phyloP scores from a whole-genome alignment of 1,140 invertebrate genomes.

The Dreissena rostriformis region DNA sequence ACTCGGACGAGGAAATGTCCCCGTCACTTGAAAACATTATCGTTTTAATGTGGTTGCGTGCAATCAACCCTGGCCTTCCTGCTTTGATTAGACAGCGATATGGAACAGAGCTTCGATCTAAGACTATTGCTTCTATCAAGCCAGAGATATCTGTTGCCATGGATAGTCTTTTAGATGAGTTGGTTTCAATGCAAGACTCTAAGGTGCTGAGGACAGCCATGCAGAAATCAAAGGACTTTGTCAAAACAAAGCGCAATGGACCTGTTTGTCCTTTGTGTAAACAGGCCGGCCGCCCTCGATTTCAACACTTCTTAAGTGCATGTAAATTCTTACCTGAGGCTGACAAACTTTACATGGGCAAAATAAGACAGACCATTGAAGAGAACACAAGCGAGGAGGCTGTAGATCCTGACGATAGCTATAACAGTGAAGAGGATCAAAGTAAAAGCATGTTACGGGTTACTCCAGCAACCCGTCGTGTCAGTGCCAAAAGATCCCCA shows the following conservation, averaged over 20 bases:
- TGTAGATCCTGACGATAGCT: background rate
- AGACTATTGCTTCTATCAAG: conserved; percentile 26
- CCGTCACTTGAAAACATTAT: conserved; percentile 65
- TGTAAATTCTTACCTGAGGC: conserved; percentile 34
- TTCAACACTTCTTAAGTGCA: conserved; percentile 12
- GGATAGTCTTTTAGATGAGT: conserved; percentile 33
- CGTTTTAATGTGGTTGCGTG: conserved; percentile 61
- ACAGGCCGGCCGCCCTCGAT: conserved; percentile 11
- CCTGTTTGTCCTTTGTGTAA: conserved; percentile 18
- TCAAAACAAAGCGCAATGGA: background rate
- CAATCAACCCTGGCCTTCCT: conserved; percentile 59
- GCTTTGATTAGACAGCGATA: conserved; percentile 64
- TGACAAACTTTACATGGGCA: conserved; percentile 8
- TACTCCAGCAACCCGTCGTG: background rate
- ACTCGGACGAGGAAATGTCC: conserved; percentile 59
- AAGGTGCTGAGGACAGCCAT: background rate
- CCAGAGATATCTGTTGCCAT: conserved; percentile 31
- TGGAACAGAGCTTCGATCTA: conserved; percentile 54
- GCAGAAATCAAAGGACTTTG: background rate
- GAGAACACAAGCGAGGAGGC: background rate
- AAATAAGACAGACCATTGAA: background rate
- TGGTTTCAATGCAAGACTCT: background rate
- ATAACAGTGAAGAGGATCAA: background rate
- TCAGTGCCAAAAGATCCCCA: conserved; percentile 41
- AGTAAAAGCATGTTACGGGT: background rate